A percentile compares a stretch with the other conserved stretches of the same genome.
Conservation (phyloP, 1,140 invertebrate species). For the Helicoverpa armigera region DNA sequence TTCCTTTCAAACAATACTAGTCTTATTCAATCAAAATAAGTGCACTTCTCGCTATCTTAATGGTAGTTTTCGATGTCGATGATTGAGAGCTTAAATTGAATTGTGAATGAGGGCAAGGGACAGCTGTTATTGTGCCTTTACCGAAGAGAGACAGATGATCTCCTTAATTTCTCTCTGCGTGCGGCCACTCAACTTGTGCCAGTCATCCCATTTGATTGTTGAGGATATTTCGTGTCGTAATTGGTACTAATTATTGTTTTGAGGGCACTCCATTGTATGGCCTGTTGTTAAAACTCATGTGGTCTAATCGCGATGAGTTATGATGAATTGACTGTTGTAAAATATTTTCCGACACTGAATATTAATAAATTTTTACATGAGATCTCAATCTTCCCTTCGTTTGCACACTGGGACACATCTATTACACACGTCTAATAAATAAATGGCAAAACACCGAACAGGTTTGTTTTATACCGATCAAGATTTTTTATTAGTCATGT, state of each 20-base stretch:
- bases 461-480: conserved; percentile 6
- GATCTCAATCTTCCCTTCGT: background rate
- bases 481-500: conserved; percentile 31
- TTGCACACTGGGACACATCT: background rate
- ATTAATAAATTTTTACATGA: background rate
- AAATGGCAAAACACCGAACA: conserved; percentile 7
- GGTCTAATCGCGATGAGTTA: conserved; percentile 53
- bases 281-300: conserved; percentile 59
- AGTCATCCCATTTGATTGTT: conserved; percentile 83
- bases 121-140: conserved; percentile 44
- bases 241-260: conserved; percentile 82
- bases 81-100: conserved; percentile 51
- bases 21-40: conserved; percentile 37
- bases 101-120: conserved; percentile 48
- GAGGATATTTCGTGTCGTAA: conserved; percentile 76
- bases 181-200: conserved; percentile 70
- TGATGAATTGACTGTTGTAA: conserved; percentile 36
- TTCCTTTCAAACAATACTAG: conserved; percentile 27
- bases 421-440: background rate
- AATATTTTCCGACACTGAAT: background rate
- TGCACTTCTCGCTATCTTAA: conserved; percentile 43
- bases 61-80: conserved; percentile 57
- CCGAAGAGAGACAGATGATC: conserved; percentile 53
- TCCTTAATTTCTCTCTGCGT: conserved; percentile 73
- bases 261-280: conserved; percentile 67